These are phyloP conservation scores for Phalloptychus januarius DNA, from an alignment of 2,797 vertebrate genomes.

Conservation along the genomic window DNA sequence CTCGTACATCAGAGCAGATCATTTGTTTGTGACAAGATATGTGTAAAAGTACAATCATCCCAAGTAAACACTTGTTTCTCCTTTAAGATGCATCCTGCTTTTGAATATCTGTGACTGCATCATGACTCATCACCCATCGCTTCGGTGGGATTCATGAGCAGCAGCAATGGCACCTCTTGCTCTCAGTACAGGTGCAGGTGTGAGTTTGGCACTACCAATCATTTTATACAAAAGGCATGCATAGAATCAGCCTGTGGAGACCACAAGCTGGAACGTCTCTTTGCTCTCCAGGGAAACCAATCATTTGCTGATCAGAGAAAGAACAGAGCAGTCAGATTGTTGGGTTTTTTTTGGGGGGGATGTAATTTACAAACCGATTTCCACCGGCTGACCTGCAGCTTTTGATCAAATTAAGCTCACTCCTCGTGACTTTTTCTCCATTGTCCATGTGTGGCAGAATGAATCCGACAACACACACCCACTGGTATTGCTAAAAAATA, in stretches of 20 bases:
- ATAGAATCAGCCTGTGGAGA: constrained; percentile 78
- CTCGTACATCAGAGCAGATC: constrained; percentile 47
- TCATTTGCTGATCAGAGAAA: constrained; percentile 28
- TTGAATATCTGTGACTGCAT: constrained; percentile 25
- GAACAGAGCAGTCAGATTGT: constrained; percentile 24
- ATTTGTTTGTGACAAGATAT: constrained; percentile 47
- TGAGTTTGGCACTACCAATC: constrained; percentile 67
- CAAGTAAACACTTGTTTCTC: constrained; percentile 59
- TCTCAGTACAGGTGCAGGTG: constrained; percentile 60
- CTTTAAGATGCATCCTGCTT: constrained; percentile 23
- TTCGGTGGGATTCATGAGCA: constrained; percentile 50
- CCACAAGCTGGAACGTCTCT: constrained; percentile 60
- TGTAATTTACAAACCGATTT: constrained; percentile 40
- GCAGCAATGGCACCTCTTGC: constrained; percentile 54
- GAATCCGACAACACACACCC: neutral
- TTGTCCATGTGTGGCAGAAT: neutral
- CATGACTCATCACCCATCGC: constrained; percentile 10
- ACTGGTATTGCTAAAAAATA: constrained; percentile 61
- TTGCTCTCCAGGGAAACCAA: constrained; percentile 15
- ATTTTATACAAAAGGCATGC: constrained; percentile 77
- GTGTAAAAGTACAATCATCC: constrained; percentile 65
- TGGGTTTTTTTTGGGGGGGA: neutral
- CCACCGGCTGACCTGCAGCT: constrained; percentile 23
- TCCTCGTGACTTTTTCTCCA: constrained; percentile 18
- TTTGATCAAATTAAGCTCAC: constrained; percentile 33